phyloP scores from a whole-genome alignment of 2,888 invertebrate genomes.

The Aradus depressus region DNA sequence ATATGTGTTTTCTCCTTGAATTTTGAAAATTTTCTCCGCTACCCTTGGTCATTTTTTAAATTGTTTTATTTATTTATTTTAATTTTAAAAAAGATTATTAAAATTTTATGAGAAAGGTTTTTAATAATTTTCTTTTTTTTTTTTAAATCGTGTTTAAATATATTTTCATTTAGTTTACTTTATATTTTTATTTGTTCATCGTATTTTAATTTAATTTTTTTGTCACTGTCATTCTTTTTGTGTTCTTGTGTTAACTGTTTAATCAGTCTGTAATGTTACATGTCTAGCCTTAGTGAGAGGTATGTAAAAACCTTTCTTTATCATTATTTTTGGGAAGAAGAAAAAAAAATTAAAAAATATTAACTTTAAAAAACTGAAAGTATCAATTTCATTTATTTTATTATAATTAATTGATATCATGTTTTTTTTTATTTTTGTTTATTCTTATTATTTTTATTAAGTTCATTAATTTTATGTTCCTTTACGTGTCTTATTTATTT shows the following conservation, averaged over 20 bases:
- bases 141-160: conserved; percentile 11
- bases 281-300: conserved; percentile 27
- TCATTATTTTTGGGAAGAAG: conserved; percentile 8
- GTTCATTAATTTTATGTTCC: neutral
- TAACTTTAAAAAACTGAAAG: neutral
- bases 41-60: too few species aligned
- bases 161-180: neutral
- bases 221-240: conserved; percentile 5
- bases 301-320: conserved; percentile 23
- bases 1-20: too few species aligned
- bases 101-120: neutral
- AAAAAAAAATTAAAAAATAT: neutral
- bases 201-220: too few species aligned
- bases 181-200: conserved; percentile 6
- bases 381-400: neutral
- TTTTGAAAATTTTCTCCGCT: too few species aligned
- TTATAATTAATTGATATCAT: neutral
- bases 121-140: conserved; percentile 14
- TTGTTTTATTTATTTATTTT: too few species aligned
- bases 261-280: conserved; percentile 22
- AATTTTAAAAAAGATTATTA: neutral
- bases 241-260: conserved; percentile 13
- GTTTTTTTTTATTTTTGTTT: neutral
- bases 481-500: neutral
- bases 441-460: neutral